A percentile compares a stretch with the other conserved stretches of the same genome.
Evolutionary conservation across 2,888 invertebrate species (phyloP).

Genomic region (Drosophila demipolita): DNA sequence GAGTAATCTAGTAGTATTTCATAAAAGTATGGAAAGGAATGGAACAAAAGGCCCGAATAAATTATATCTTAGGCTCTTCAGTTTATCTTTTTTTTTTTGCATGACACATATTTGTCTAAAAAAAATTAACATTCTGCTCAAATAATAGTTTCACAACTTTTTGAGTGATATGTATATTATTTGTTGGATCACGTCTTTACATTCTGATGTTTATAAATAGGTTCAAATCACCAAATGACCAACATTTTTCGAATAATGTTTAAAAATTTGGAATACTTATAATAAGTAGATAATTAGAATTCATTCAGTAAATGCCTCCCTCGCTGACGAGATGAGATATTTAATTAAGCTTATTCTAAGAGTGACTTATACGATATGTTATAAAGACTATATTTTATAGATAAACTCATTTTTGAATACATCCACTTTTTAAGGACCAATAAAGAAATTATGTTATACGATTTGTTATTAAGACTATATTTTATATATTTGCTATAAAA

Average conservation of each 20-base stretch:
- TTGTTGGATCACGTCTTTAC: conserved; percentile 36
- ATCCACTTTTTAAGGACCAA: too few relatives aligned
- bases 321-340: neutral
- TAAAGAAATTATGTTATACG: too few relatives aligned
- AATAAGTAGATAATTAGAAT: neutral
- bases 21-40: conserved; percentile 5
- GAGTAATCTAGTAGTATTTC: conserved; percentile 10
- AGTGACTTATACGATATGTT: neutral
- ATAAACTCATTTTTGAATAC: neutral
- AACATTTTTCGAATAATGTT: conserved; percentile 1
- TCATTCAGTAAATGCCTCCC: conserved; percentile 17
- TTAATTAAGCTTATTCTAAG: neutral
- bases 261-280: neutral
- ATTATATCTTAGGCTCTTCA: neutral
- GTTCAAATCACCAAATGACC: conserved; percentile 1
- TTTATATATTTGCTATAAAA: too few relatives aligned
- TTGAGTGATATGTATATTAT: neutral
- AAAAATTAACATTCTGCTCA: neutral
- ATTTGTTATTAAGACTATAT: too few relatives aligned
- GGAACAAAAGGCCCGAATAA: neutral
- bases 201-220: conserved; percentile 20
- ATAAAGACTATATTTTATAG: neutral
- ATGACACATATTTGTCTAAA: neutral
- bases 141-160: conserved; percentile 46
- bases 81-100: neutral